phyloP scores from a whole-genome alignment of 2,113 vertebrate species.

The Oophaga pumilio region DNA sequence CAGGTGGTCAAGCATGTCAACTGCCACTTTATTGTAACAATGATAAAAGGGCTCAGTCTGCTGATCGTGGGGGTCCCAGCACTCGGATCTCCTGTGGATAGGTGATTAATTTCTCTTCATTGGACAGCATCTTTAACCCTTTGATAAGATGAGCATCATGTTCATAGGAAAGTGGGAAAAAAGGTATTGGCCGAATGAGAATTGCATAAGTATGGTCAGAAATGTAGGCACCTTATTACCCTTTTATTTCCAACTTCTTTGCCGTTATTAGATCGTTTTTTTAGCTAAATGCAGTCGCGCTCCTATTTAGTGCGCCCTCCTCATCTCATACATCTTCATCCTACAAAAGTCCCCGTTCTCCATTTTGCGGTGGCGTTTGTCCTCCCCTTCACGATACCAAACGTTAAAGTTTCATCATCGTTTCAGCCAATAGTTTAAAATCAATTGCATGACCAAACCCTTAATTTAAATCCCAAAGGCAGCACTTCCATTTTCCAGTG shows the following conservation, averaged over 20 bases:
- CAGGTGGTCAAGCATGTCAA: too few species aligned
- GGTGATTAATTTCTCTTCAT: too few species aligned
- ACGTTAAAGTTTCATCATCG: conserved; percentile 1
- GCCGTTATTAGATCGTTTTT: background rate
- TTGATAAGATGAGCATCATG: too few species aligned
- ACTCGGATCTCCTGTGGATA: too few species aligned
- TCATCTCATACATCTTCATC: background rate
- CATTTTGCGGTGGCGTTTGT: background rate
- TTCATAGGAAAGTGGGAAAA: too few species aligned
- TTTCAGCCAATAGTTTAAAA: conserved; percentile 11
- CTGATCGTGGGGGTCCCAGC: too few species aligned
- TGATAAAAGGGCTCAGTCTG: too few species aligned
- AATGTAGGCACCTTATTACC: background rate
- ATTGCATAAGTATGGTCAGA: too few species aligned
- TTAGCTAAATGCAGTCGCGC: background rate
- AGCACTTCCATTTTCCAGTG: conserved; percentile 7
- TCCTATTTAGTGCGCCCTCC: background rate
- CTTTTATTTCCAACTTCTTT: background rate
- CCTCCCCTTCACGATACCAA: background rate
- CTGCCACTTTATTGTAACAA: too few species aligned
- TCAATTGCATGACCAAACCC: conserved; percentile 25
- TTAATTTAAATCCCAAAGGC: conserved; percentile 23
- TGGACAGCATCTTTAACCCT: too few species aligned
- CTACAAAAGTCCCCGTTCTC: background rate
- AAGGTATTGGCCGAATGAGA: too few species aligned